Evolutionary conservation across 2,888 invertebrate species (phyloP), one percentile per base, ranked within the genome.

Genomic region (Calameuta pallipes): DNA sequence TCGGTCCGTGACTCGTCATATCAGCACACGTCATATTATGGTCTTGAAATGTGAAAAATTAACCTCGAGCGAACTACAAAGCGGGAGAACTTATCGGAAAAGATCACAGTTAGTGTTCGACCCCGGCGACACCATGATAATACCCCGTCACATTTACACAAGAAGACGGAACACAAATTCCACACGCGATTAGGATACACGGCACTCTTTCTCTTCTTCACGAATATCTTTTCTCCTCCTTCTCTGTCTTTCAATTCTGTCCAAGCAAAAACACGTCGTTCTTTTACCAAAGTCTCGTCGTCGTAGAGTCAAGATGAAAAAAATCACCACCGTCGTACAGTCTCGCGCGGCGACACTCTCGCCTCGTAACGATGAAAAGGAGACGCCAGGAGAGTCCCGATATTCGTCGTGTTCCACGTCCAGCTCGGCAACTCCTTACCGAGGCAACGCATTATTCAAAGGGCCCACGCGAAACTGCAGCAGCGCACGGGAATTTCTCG

Each of bases 1-100:
- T 85, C 86, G 87, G 85, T 87, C 87, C 88, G 87, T 84, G 81
- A 84, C 56, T 56, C 23, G 56, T 56, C 56, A 56, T 56, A 56
- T 23, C 23, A 56, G 56, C 23, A 56, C 56, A 9, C 6, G 56
- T 56, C 23, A 56, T 56, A 56, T 23, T 56, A 56, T 9, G 56
- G 56, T 56, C 23, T 0, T 2, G 9, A 23, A 56, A 56, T 23
- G 23, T 56, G 23, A 23, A 6, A 56, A 23, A 56, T 56, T 6
- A 23, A 23, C 23, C 15, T 9, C 15, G 56, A 23, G 56, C 56
- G 23, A 23, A 15, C 9, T 1, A 56, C 23, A 23, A 23, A 56
- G 56, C 56, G 23, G 9, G 23, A 23, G 9, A 23, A 56, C 56
- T 9, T 23, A 56, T 56, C 23, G 23, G 9, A 23, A 56, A 56